Percentiles rank a stretch among this genome's conserved stretches.
Evolutionary conservation across 2,797 vertebrate genomes (phyloP).

Genomic region (Sebastes hubbsi): DNA sequence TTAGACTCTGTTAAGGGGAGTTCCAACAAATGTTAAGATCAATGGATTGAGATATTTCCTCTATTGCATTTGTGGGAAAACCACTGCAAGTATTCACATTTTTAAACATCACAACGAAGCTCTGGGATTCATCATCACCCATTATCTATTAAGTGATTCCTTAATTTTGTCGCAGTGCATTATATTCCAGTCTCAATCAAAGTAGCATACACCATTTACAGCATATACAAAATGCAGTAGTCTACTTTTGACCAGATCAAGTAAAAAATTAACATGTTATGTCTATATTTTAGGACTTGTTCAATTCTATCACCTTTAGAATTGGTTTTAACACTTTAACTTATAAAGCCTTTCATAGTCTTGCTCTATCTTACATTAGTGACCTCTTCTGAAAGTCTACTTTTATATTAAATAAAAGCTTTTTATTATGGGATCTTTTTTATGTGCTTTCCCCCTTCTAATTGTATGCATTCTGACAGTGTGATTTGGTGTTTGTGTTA

Average conservation of each 20-base stretch:
- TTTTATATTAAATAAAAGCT: too few species aligned
- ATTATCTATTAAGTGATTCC: neutral
- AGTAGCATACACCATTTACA: neutral
- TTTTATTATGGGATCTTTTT: too few species aligned
- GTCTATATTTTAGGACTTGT: too few species aligned
- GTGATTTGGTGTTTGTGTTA: too few species aligned
- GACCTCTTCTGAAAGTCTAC: too few species aligned
- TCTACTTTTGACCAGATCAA: neutral
- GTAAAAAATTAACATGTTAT: accelerated
- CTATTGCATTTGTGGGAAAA: neutral
- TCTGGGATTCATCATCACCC: neutral
- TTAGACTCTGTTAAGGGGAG: neutral
- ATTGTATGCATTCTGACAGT: too few species aligned
- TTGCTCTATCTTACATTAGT: too few species aligned
- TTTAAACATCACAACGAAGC: neutral
- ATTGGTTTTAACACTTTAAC: too few species aligned
- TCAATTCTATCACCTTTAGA: too few species aligned
- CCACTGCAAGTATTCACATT: neutral
- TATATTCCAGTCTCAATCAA: neutral
- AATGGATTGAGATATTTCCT: neutral
- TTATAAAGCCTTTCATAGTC: too few species aligned
- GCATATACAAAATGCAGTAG: neutral
- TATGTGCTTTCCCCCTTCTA: too few species aligned
- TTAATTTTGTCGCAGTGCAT: neutral
- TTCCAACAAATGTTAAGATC: neutral